Conservation (phyloP, 2,888 invertebrate genomes). For the Scaptomyza cyrtandrae region DNA sequence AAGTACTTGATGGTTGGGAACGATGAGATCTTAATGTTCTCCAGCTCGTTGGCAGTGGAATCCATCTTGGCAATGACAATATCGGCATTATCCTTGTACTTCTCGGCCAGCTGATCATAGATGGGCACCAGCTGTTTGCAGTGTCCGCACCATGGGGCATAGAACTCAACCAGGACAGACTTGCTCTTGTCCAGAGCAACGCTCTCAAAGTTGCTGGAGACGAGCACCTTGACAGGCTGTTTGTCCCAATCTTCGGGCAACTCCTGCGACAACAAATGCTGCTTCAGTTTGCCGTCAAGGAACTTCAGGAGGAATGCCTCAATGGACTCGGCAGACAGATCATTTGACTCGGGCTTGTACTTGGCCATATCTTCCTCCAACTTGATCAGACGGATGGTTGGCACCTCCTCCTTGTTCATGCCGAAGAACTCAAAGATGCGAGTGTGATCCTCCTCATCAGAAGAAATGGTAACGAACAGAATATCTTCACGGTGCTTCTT, state of each 20-base stretch:
- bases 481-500: conserved; percentile 95
- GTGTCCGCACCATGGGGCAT: conserved; percentile 99
- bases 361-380: conserved; percentile 99
- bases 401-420: conserved; percentile 96
- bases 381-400: conserved; percentile 95
- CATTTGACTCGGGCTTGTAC: conserved; percentile 92
- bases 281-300: conserved; percentile 96
- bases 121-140: conserved; percentile 99
- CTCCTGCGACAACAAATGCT: conserved; percentile 96
- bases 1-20: conserved; percentile 98
- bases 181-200: conserved; percentile 94
- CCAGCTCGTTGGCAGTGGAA: conserved; percentile 98
- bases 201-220: conserved; percentile 97
- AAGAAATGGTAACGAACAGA: conserved; percentile 97
- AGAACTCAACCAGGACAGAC: conserved; percentile 99
- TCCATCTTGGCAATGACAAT: conserved; percentile 99
- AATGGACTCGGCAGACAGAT: conserved; percentile 80
- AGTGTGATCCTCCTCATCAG: conserved; percentile 97
- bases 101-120: conserved; percentile 97
- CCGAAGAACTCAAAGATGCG: conserved; percentile 99
- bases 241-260: conserved; percentile 99
- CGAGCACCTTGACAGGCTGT: conserved; percentile 95
- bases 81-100: conserved; percentile 92
- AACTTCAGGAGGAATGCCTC: conserved; percentile 94
- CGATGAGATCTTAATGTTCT: conserved; percentile 96